A percentile compares a stretch with the other conserved stretches of the same genome.
phyloP scores from a whole-genome alignment of 2,888 invertebrate species.

The Coleophora flavipennella region DNA sequence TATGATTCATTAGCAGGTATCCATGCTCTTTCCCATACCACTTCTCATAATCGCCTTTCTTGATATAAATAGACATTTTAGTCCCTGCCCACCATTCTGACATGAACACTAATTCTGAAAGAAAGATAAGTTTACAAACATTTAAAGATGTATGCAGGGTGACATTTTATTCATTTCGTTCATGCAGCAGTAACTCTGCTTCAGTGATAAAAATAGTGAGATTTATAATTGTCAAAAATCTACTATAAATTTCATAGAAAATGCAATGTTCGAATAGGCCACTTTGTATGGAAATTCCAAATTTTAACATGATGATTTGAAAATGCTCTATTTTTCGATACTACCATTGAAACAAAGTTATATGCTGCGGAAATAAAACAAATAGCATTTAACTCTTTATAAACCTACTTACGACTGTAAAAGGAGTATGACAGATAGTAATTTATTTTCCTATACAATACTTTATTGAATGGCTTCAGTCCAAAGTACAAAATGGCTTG shows the following conservation, averaged over 20 bases:
- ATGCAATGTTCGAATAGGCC: too few relatives aligned
- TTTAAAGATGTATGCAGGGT: neutral
- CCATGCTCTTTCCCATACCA: conserved; percentile 91
- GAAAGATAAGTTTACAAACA: conserved; percentile 1
- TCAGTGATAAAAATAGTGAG: conserved; percentile 1
- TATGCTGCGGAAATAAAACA: too few relatives aligned
- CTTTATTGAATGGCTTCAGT: conserved; percentile 85
- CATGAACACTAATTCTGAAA: conserved; percentile 90
- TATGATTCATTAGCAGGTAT: conserved; percentile 93
- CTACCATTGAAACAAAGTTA: too few relatives aligned
- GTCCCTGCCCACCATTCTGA: conserved; percentile 95
- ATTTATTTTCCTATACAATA: conserved; percentile 87
- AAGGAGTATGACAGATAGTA: conserved; percentile 91
- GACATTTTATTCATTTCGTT: too few relatives aligned
- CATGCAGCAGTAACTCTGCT: too few relatives aligned
- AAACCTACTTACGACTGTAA: conserved; percentile 87
- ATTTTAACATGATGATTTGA: too few relatives aligned
- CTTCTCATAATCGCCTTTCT: conserved; percentile 83
- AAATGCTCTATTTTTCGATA: too few relatives aligned
- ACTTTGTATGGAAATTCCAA: too few relatives aligned
- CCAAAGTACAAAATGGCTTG: conserved; percentile 85
- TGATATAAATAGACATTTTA: conserved; percentile 80
- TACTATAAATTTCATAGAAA: neutral
- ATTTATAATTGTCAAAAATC: neutral
- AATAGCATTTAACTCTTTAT: conserved; percentile 39